Evolutionary conservation across 2,797 vertebrate genomes (phyloP).

Genomic region (Cossypha dichroa): DNA sequence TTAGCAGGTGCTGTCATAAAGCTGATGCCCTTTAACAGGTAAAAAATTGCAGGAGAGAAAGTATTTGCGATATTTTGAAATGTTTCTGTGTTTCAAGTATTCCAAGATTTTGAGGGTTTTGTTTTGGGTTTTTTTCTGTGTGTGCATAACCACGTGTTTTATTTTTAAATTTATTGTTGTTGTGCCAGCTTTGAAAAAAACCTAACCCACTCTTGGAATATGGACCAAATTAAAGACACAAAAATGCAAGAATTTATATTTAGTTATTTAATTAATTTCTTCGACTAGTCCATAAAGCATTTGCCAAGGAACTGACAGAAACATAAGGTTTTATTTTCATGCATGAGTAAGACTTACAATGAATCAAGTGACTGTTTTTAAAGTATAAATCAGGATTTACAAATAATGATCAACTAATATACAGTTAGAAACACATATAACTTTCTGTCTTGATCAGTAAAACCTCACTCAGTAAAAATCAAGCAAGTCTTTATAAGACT

Average conservation of each 20-base stretch:
- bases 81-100: not conserved
- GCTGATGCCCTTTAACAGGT: not conserved
- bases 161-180: not conserved
- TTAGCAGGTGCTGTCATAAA: not conserved
- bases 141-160: no score
- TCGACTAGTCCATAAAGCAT: not conserved
- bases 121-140: not conserved
- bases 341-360: not conserved
- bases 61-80: not conserved
- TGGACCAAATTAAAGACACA: not conserved
- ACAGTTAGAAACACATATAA: not conserved
- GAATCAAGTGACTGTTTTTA: not conserved
- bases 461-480: not conserved
- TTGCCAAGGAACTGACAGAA: not conserved
- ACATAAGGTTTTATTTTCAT: not conserved
- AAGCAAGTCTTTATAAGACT: not conserved
- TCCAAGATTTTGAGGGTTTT: not conserved
- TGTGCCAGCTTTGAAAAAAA: accelerated
- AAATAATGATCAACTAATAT: not conserved
- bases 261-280: not conserved
- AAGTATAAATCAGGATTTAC: not conserved
- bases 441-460: not conserved
- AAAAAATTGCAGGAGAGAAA: not conserved
- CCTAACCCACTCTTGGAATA: not conserved
- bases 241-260: not conserved